Base-by-base conservation (phyloP, 2,797 vertebrate genomes). In the Lateolabrax maculatus region DNA sequence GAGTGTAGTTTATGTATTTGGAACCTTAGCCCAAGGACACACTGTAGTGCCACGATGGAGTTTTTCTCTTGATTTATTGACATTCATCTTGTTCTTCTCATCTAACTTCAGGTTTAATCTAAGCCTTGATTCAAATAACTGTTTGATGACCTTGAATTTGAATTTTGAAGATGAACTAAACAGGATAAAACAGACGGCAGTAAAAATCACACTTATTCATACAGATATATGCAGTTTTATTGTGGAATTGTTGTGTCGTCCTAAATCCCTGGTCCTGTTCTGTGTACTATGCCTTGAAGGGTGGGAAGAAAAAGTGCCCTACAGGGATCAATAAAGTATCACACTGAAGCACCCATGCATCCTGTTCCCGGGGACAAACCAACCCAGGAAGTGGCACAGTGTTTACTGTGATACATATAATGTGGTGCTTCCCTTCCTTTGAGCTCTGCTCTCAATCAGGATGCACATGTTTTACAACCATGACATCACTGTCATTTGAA, bases 11-110 rank as follows among this genome's bases (percentile, higher is more conserved):
- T 77, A 56, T 81, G 55, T 64, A 61, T 70, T 72, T 68, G 31
- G 29, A 51, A 46, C 13, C 5, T 67, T 71, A 56, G 58, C 48
- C 67, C 62, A 78, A 89, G 79, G 77, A 84, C 64, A 64, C 46
- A 31, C 43, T 71, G 36, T 36, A 36, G 34, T 52, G 31, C 41
- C 37, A 60, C n/a, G 31, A 65, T 44, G 48, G 25, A 57, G 13
- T 52, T 23, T 84, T 75, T 64, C 36, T 71, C 64, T 79, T 73
- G 60, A 86, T 83, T 70, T 78, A 77, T 61, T 75, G 80, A 75
- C 71, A 64, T 63, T 41, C 39, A n/a, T 68, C 21, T 10, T 19
- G 43, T 70, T 76, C 12, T 57, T 61, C 27, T 51, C 36, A 61
- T 29, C 36, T 44, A 71, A 65, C 29, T 71, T 34, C 19, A 70